A percentile compares a stretch with the other conserved stretches of the same genome.
Evolutionary conservation across 2,113 vertebrate species (phyloP).

Genomic region (Arvicanthis niloticus): DNA sequence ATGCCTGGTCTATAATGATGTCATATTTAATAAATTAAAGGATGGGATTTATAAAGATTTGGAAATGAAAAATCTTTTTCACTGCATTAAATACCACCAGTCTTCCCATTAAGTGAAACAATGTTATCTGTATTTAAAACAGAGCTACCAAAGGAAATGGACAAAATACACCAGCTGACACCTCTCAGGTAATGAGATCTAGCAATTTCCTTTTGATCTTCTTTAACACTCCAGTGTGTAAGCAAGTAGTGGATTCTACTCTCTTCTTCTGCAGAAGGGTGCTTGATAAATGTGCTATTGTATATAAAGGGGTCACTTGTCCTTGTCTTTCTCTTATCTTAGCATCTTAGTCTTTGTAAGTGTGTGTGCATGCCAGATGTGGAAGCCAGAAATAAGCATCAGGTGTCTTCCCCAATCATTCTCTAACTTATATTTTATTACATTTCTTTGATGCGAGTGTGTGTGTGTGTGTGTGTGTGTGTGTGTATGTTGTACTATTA

Average conservation of each 20-base stretch:
- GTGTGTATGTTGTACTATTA: too few relatives aligned
- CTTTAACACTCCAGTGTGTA: not conserved
- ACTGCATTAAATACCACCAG: conserved; percentile 39
- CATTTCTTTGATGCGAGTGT: not conserved
- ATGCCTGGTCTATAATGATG: not conserved
- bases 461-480: not conserved
- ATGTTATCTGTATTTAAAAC: conserved; percentile 75
- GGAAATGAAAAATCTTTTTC: conserved; percentile 44
- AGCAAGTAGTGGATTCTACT: not conserved
- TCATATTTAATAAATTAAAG: not conserved
- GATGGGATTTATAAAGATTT: not conserved
- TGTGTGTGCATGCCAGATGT: not conserved
- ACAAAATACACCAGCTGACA: conserved; percentile 57
- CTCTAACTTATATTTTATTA: not conserved
- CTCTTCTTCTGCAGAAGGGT: not conserved
- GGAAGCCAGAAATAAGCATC: too few relatives aligned
- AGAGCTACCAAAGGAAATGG: conserved; percentile 80
- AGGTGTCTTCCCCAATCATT: not conserved
- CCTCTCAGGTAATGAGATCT: conserved; percentile 83
- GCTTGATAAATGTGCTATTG: not conserved
- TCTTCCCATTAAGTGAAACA: conserved; percentile 44
- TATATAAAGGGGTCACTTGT: not conserved
- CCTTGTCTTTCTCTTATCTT: not conserved
- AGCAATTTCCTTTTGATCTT: conserved; percentile 16
- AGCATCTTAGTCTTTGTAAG: not conserved